phyloP scores from a whole-genome alignment of 2,797 vertebrate species.

The Craterocephalus amniculus region DNA sequence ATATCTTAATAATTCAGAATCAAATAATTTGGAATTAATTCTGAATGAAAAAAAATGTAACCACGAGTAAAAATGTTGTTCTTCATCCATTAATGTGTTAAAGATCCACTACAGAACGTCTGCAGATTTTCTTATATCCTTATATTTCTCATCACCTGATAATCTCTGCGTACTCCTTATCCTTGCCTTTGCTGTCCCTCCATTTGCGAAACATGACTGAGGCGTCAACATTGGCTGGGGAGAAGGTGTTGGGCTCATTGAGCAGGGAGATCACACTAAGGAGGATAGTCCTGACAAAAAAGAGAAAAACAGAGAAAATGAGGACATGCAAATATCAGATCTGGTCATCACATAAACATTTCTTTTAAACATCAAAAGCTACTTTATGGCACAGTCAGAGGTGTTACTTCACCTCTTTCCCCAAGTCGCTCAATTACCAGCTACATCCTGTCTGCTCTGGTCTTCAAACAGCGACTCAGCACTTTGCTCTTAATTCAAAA shows the following conservation, averaged over 20 bases:
- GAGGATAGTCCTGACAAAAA: constrained; percentile 95
- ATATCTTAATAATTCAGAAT: too few species aligned
- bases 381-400: constrained; percentile 20
- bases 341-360: constrained; percentile 1
- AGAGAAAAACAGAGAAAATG: too few species aligned
- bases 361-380: constrained; percentile 13
- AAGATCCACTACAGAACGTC: too few species aligned
- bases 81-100: too few species aligned
- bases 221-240: constrained; percentile 94
- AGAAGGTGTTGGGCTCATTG: constrained; percentile 96
- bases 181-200: constrained; percentile 95
- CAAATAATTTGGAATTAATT: too few species aligned
- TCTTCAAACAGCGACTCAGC: constrained; percentile 51
- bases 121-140: too few species aligned
- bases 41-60: too few species aligned
- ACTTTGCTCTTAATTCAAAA: constrained; percentile 19
- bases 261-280: constrained; percentile 94
- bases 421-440: constrained; percentile 41
- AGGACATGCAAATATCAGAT: neutral
- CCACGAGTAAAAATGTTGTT: too few species aligned
- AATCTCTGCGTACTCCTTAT: constrained; percentile 93
- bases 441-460: constrained; percentile 31
- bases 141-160: constrained; percentile 83
- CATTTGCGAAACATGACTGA: constrained; percentile 97
- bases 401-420: constrained; percentile 21